Evolutionary conservation across 2,888 invertebrate species (phyloP), one percentile per base, ranked within the genome.

Genomic region (Dryococelus australis): DNA sequence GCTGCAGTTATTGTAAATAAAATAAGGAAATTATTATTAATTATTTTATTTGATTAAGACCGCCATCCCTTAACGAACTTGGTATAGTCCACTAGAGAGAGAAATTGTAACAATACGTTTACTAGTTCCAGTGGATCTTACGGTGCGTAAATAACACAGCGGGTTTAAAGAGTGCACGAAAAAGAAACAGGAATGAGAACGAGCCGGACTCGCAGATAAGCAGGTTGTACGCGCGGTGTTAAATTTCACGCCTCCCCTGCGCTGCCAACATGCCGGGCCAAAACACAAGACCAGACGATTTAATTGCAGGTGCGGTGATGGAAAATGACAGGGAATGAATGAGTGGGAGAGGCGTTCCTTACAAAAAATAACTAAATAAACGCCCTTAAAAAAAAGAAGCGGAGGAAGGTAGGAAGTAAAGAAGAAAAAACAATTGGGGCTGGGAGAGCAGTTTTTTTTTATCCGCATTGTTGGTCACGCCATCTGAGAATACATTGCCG

Each of bases 291-390:
- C 83, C 35, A 24, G 83, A 83, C 28, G 83, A 83, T 20, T 83
- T 83, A 83, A 83, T 83, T 83, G 83, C 83, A 83, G 35, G 83
- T 83, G 35, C 43, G 83, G 26, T 83, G 43, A 83, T 28, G 83
- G 43, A 28, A 83, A 43, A 83, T 35, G 28, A 20, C 20, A n/a
- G 43, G 43, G 35, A 83, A 83, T 83, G 43, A 28, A 80, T 24
- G 12, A 80, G 80, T 12, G 80, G n/a, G 27, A 83, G 28, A 83
- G 28, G 24, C 12, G 83, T 26, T 27, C 20, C 24, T 65, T 16
- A n/a, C n/a, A n/a, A n/a, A 65, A n/a, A 20, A 16, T 8, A 65
- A 20, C 13, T 8, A 20, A 20, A n/a, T n/a, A 65, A 65, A n/a
- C 0, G 16, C 65, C 13, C 0, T n/a, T 20, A 24, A 65, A 65